Percentiles rank a stretch among this genome's conserved stretches.
Conservation (phyloP, 2,888 invertebrate genomes). For the Chelonus formosanus region DNA sequence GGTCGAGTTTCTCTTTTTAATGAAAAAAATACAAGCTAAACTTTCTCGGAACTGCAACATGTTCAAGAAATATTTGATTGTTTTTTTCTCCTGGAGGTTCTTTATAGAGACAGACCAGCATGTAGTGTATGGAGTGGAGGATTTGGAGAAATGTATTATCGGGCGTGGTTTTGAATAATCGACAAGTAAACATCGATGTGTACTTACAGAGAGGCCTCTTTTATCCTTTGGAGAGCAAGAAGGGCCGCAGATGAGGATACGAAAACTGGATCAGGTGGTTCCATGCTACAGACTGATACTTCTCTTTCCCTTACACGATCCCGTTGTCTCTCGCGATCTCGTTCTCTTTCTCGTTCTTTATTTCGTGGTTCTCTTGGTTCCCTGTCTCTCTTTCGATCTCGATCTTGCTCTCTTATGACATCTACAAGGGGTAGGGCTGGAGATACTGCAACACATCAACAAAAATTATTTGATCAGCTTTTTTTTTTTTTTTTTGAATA, state of each 20-base stretch:
- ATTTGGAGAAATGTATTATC: constrained; percentile 9
- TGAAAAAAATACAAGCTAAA: constrained; percentile 5
- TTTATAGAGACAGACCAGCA: constrained; percentile 22
- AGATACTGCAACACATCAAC: constrained; percentile 52
- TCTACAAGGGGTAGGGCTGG: constrained; percentile 56
- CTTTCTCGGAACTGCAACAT: constrained; percentile 13
- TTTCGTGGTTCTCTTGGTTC: constrained; percentile 45
- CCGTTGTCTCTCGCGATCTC: constrained; percentile 50
- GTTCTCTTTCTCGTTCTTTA: constrained; percentile 45
- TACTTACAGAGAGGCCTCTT: constrained; percentile 68
- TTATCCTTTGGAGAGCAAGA: constrained; percentile 68
- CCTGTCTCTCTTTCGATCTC: constrained; percentile 46
- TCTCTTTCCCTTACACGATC: constrained; percentile 52
- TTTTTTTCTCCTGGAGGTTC: neutral
- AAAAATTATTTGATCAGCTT: neutral
- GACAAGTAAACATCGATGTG: constrained; percentile 33
- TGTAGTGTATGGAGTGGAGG: neutral
- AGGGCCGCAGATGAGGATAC: constrained; percentile 66
- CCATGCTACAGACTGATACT: constrained; percentile 60
- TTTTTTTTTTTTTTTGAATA: no score
- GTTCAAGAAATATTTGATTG: constrained; percentile 21
- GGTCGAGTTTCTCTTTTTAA: constrained; percentile 24
- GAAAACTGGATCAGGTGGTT: constrained; percentile 61
- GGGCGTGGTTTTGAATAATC: constrained; percentile 12
- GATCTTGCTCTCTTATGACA: constrained; percentile 52